Base-by-base conservation (phyloP, 2,888 invertebrate genomes). In the Dioctria linearis region DNA sequence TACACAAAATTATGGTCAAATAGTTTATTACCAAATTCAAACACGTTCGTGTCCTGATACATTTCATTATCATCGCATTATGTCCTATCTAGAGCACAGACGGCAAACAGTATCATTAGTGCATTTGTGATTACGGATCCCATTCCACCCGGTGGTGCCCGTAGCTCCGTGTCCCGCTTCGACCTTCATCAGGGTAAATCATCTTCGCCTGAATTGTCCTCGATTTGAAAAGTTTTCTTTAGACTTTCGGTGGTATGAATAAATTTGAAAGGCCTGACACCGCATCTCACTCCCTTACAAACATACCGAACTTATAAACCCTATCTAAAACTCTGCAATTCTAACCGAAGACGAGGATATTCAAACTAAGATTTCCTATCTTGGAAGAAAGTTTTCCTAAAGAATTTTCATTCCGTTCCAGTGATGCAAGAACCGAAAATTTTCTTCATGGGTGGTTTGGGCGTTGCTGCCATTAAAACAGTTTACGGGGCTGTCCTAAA, bases 321-420 rank as follows among this genome's bases (percentile, higher is more conserved):
- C 65, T n/a, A 9, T 40, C 65, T 6, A 40, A 46, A 46, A 39
- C 54, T 57, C 61, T 59, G 40, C 42, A 75, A 42, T 43, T 61
- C 59, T 42, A 61, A 9, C 75, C 75, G n/a, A 6, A 59, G 75
- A 75, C 59, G 61, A 78, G 8, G 65, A 78, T 78, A 63, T 78
- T 78, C 51, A 63, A 78, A 78, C 78, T 63, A 78, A 78, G 78
- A 78, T 78, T 63, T 78, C 65, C 63, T 78, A 63, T 80, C 80
- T 80, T 67, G 46, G 71, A 46, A 39, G 25, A 65, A 42, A 63
- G 61, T 78, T 78, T 69, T 79, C 42, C 78, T 51, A 75, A 80
- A 65, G 54, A 71, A 73, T 65, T 73, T 54, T 71, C 71, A 67
- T 69, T 71, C 69, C 79, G 59, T 75, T 65, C 63, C 63, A 80